Conservation (phyloP, 92 coral and sea anemone genomes). For the Zoanthus solanderi region DNA sequence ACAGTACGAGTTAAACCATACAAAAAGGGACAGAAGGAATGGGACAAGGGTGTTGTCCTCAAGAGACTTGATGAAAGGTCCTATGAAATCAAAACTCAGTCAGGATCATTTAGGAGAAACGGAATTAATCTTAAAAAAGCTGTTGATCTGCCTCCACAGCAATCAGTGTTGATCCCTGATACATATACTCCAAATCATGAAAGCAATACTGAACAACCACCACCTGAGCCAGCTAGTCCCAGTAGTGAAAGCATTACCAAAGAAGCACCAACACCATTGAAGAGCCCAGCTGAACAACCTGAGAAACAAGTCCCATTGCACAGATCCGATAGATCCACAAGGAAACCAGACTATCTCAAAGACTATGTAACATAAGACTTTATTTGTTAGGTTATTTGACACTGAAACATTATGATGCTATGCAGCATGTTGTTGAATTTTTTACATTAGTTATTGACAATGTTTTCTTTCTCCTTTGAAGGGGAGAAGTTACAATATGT, state of each 20-base stretch:
- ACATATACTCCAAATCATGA: neutral
- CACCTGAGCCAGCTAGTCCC: neutral
- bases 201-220: neutral
- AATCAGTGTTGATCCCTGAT: neutral
- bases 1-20: conserved; percentile 12
- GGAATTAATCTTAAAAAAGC: conserved; percentile 1
- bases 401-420: neutral
- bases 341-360: neutral
- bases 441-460: neutral
- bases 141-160: neutral
- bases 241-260: neutral
- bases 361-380: neutral
- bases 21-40: conserved; percentile 13
- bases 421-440: neutral
- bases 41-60: neutral
- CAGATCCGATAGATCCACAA: neutral
- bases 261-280: neutral
- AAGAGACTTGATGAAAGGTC: conserved; percentile 32
- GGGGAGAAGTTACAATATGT: neutral
- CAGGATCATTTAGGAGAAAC: conserved; percentile 24
- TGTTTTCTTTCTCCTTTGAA: neutral
- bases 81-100: neutral
- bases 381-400: neutral
- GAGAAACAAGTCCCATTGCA: neutral
- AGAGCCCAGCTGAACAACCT: neutral